phyloP scores from a whole-genome alignment of 1,140 invertebrate genomes.

The Scaptomyza montana region DNA sequence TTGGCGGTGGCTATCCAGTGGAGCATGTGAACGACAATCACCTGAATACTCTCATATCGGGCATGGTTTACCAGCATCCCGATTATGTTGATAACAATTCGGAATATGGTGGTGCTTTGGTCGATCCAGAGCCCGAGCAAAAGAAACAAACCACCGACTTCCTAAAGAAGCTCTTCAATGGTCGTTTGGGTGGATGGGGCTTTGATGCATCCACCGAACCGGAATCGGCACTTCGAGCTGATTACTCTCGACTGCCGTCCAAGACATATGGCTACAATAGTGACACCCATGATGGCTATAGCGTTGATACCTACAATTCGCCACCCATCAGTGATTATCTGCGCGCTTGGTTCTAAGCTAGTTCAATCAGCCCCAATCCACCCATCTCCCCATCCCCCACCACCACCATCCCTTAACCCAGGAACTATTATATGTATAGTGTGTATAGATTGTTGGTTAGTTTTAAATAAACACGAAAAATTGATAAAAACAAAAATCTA shows the following conservation, averaged over 20 bases:
- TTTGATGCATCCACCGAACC: slow-evolving; percentile 58
- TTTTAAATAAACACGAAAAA: slow-evolving; percentile 20
- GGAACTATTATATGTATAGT: too few species aligned
- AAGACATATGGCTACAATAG: slow-evolving; percentile 71
- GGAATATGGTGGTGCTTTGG: slow-evolving; percentile 51
- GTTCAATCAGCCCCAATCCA: too few species aligned
- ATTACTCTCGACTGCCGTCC: slow-evolving; percentile 50
- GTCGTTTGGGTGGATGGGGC: slow-evolving; percentile 65
- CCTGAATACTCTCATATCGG: slow-evolving; percentile 69
- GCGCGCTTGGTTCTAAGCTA: slow-evolving; percentile 64
- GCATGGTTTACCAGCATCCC: slow-evolving; percentile 71
- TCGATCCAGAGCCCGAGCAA: slow-evolving; percentile 67
- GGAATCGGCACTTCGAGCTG: slow-evolving; percentile 51
- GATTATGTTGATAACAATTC: slow-evolving; percentile 44
- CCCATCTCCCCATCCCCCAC: neutral
- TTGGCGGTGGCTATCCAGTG: slow-evolving; percentile 56
- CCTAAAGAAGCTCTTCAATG: slow-evolving; percentile 68
- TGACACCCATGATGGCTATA: slow-evolving; percentile 66
- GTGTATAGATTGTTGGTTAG: slow-evolving; percentile 23
- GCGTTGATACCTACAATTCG: slow-evolving; percentile 61
- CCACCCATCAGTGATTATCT: slow-evolving; percentile 68
- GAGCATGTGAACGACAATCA: slow-evolving; percentile 63
- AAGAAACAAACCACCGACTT: slow-evolving; percentile 67
- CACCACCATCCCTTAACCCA: too few species aligned
- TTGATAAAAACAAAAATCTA: neutral